Base-by-base conservation (phyloP, 2,797 vertebrate species). In the Periophthalmus magnuspinnatus region DNA sequence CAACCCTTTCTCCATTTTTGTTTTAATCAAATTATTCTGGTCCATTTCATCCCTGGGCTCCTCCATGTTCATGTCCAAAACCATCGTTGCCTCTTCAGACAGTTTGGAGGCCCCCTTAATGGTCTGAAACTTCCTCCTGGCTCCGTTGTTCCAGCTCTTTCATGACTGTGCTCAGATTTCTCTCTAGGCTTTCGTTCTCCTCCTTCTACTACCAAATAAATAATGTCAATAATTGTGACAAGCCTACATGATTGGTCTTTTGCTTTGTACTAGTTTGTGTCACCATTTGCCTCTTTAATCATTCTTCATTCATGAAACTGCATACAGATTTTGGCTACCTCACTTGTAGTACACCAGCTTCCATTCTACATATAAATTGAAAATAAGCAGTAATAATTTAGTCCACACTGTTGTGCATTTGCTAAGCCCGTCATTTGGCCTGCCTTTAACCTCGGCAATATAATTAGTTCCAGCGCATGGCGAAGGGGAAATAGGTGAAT, bases 401-500 rank as follows among this genome's bases (percentile, higher is more conserved):
- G 58, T n/a, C 32, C 32, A 60, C 58, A 36, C 33, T 60, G 58
- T 60, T 60, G n/a, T 38, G 36, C 59, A 13, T 38, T 61, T 61
- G 36, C 36, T 41, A 38, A 63, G 62, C 41, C 24, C 50, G 17
- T 28, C 24, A 47, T 64, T 48, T 28, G 38, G 41, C 62, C 22
- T 47, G 14, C 13, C 41, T 47, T 47, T 47, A 64, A 64, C 62
- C 62, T 64, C 38, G 0, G 60, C 13, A 16, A 28, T 28, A 17
- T 28, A 64, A 64, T 64, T 45, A 64, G 41, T 32, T 64, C 41
- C 62, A 28, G 62, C 22, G 47, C 62, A 64, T 64, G 41, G 22
- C 13, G 22, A 17, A 14, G 41, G 21, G 41, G 41, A 64, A 64
- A 64, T 64, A 65, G 63, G 45, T n/a, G 16, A 19, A 33, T 65